Evolutionary conservation across 2,797 vertebrate genomes (phyloP).

Genomic region (Alcedo atthis): DNA sequence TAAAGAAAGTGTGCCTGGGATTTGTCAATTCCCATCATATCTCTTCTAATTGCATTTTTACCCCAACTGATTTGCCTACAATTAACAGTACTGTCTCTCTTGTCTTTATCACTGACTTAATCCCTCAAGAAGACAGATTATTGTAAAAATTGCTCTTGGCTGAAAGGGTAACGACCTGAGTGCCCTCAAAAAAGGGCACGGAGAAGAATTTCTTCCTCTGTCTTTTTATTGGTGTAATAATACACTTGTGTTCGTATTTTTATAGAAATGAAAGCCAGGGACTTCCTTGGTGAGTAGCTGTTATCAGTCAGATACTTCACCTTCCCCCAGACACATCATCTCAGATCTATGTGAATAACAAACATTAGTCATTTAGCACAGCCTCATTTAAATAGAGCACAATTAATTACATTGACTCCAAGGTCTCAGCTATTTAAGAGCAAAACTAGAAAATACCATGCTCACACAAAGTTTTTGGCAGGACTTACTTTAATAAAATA

Average conservation of each 20-base stretch:
- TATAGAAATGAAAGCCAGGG: not conserved
- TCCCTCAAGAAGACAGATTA: conserved; percentile 37
- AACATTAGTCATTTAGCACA: not conserved
- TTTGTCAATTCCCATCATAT: not conserved
- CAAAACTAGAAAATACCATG: not conserved
- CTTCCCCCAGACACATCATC: not conserved
- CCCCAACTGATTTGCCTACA: conserved; percentile 31
- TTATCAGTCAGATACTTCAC: not conserved
- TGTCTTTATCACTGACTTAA: conserved; percentile 25
- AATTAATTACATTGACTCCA: conserved; percentile 32
- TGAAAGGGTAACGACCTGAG: not conserved
- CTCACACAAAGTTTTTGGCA: not conserved
- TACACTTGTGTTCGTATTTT: not conserved
- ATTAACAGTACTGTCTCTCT: conserved; percentile 47
- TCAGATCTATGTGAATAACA: not conserved
- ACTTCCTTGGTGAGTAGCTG: not conserved
- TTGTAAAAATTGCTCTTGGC: conserved; percentile 30
- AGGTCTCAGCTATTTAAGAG: not conserved
- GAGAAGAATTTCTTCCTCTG: not conserved
- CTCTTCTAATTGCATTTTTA: conserved; percentile 45
- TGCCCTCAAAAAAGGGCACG: not conserved
- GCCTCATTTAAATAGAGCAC: conserved; percentile 31
- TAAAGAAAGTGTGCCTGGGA: conserved; percentile 16
- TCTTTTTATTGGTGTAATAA: not conserved
- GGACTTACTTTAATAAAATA: not conserved